These are phyloP conservation scores for Formica selysi DNA, from an alignment of 1,140 invertebrate species.

Conservation along the genomic window DNA sequence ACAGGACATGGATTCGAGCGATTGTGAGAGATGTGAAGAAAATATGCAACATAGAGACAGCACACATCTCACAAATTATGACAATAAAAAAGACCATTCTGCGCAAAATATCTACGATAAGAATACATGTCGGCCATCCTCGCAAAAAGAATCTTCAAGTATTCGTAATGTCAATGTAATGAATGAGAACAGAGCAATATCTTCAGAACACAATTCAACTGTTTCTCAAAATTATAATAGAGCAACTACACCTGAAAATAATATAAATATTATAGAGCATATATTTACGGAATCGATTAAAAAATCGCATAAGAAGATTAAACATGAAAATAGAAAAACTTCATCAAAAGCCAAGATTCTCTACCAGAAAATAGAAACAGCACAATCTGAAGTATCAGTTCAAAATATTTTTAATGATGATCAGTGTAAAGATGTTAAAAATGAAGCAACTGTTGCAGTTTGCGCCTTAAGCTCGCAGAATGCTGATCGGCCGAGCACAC, in stretches of 20 bases:
- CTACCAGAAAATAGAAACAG: slow-evolving; percentile 8
- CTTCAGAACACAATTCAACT: slow-evolving; percentile 4
- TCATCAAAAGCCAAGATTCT: slow-evolving; percentile 68
- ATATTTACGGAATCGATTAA: slow-evolving; percentile 81
- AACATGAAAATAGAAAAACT: slow-evolving; percentile 78
- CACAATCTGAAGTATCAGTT: background rate
- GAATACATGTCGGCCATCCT: background rate
- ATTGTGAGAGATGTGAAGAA: background rate
- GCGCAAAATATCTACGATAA: background rate
- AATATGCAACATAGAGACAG: background rate
- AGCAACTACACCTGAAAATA: slow-evolving; percentile 79
- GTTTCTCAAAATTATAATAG: background rate
- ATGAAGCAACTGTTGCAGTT: background rate
- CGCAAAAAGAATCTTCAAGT: background rate
- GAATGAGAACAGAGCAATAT: background rate
- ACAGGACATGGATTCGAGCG: background rate
- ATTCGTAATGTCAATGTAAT: slow-evolving; percentile 11
- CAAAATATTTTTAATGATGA: background rate
- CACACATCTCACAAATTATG: background rate
- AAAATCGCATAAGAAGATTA: slow-evolving; percentile 82
- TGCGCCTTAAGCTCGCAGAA: background rate
- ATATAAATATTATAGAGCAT: slow-evolving; percentile 72
- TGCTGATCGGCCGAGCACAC: slow-evolving; percentile 76
- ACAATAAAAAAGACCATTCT: background rate
- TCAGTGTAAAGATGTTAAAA: background rate